A percentile compares a stretch with the other conserved stretches of the same genome.
Conservation (phyloP, 2,888 invertebrate species). For the Drosophila prolongata region DNA sequence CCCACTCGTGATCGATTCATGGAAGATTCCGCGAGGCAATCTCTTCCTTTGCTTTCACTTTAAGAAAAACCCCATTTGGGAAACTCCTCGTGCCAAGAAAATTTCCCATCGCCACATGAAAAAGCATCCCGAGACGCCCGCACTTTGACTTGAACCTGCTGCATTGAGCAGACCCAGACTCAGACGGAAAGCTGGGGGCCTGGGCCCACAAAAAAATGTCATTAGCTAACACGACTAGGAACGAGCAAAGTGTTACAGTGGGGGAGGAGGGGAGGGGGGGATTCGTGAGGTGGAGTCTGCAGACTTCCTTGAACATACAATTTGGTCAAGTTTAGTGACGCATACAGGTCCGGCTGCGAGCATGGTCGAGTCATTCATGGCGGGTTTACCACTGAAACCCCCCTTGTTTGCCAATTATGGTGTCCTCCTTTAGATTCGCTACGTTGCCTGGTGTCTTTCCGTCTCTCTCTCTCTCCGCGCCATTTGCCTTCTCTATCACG, state of each 20-base stretch:
- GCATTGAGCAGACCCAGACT: conserved; percentile 18
- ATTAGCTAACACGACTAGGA: conserved; percentile 40
- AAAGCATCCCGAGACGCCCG: conserved; percentile 25
- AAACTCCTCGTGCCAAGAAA: conserved; percentile 30
- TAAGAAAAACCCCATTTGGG: conserved; percentile 18
- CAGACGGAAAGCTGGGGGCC: conserved; percentile 18
- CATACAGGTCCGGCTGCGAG: conserved; percentile 73
- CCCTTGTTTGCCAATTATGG: conserved; percentile 73
- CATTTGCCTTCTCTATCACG: conserved; percentile 38
- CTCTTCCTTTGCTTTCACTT: conserved; percentile 42
- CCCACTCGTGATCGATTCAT: conserved; percentile 21
- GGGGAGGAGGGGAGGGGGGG: not conserved
- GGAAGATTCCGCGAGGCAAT: conserved; percentile 14
- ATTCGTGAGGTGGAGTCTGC: conserved; percentile 34
- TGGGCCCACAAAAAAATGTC: conserved; percentile 41
- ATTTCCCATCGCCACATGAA: conserved; percentile 27
- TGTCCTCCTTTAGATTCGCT: conserved; percentile 77
- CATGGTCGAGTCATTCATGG: conserved; percentile 51
- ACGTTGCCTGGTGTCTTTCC: conserved; percentile 57
- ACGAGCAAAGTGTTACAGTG: not conserved
- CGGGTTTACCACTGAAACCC: conserved; percentile 17
- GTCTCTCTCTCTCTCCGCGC: conserved; percentile 24
- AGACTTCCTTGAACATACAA: conserved; percentile 75
- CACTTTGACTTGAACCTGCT: conserved; percentile 44
- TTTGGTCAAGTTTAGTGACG: conserved; percentile 81